These are phyloP conservation scores for Temnothorax rugatulus DNA, from an alignment of 2,888 invertebrate genomes.

Conservation along the genomic window DNA sequence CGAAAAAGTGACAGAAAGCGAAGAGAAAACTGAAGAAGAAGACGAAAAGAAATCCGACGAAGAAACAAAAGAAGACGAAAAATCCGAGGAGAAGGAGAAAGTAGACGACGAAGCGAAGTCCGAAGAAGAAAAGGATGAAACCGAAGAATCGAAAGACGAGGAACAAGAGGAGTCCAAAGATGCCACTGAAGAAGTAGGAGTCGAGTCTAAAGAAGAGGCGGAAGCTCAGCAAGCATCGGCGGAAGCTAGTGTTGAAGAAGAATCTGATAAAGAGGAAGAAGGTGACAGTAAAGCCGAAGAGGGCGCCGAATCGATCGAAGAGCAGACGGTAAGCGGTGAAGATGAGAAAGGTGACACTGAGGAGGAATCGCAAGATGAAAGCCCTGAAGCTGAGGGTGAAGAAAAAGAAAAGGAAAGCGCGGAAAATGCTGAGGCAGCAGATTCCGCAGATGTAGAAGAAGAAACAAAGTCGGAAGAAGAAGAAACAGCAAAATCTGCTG, in stretches of 20 bases:
- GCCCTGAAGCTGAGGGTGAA: slow-evolving; percentile 59
- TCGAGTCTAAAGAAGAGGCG: slow-evolving; percentile 65
- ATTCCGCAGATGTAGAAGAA: slow-evolving; percentile 60
- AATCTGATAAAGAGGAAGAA: slow-evolving; percentile 78
- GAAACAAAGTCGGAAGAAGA: slow-evolving; percentile 36
- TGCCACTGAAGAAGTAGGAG: slow-evolving; percentile 60
- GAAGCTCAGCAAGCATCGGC: slow-evolving; percentile 60
- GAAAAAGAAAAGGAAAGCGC: slow-evolving; percentile 62
- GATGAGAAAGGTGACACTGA: slow-evolving; percentile 63
- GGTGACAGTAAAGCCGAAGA: slow-evolving; percentile 71
- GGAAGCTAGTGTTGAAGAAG: slow-evolving; percentile 77
- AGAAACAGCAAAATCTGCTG: slow-evolving; percentile 32
- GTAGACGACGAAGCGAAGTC: slow-evolving; percentile 63
- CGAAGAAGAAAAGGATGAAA: slow-evolving; percentile 54
- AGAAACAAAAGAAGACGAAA: slow-evolving; percentile 60
- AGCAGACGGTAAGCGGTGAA: slow-evolving; percentile 67
- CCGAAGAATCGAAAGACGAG: slow-evolving; percentile 59
- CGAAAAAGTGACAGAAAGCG: slow-evolving; percentile 68
- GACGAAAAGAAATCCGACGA: slow-evolving; percentile 65
- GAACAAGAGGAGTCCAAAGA: slow-evolving; percentile 51
- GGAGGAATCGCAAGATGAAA: slow-evolving; percentile 59
- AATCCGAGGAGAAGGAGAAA: slow-evolving; percentile 65
- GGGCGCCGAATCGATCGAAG: slow-evolving; percentile 69
- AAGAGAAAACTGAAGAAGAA: slow-evolving; percentile 66
- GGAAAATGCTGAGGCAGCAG: slow-evolving; percentile 61